phyloP scores from a whole-genome alignment of 2,113 vertebrate genomes.

The Orcinus orca region DNA sequence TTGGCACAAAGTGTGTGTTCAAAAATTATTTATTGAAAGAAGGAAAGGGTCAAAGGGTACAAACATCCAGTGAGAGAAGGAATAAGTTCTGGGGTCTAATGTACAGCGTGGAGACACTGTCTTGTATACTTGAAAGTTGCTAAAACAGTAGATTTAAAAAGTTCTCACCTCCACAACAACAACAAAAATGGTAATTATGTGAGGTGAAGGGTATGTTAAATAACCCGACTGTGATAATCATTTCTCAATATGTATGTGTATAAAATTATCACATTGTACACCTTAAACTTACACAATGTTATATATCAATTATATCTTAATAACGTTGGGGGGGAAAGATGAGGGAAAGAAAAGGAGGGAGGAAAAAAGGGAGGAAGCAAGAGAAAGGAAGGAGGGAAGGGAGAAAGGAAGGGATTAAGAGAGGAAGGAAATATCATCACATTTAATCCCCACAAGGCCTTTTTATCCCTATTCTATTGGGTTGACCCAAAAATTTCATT shows the following conservation, averaged over 20 bases:
- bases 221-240: neutral
- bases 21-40: slow-evolving; percentile 4
- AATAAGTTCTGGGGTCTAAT: neutral
- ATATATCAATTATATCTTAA: neutral
- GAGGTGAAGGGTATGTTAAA: neutral
- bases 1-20: neutral
- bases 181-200: neutral
- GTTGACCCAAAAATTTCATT: too few species aligned
- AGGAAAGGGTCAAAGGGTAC: neutral
- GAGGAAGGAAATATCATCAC: neutral
- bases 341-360: neutral
- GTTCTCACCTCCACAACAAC: neutral
- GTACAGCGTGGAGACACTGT: neutral
- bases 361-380: neutral
- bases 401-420: neutral
- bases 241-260: neutral
- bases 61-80: neutral
- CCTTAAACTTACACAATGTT: neutral
- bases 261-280: neutral
- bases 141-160: neutral
- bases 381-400: neutral
- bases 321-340: neutral
- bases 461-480: neutral
- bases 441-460: neutral
- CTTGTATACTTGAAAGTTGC: neutral